These are phyloP conservation scores for Drosophila dives DNA, from an alignment of 2,888 invertebrate genomes.

Conservation along the genomic window DNA sequence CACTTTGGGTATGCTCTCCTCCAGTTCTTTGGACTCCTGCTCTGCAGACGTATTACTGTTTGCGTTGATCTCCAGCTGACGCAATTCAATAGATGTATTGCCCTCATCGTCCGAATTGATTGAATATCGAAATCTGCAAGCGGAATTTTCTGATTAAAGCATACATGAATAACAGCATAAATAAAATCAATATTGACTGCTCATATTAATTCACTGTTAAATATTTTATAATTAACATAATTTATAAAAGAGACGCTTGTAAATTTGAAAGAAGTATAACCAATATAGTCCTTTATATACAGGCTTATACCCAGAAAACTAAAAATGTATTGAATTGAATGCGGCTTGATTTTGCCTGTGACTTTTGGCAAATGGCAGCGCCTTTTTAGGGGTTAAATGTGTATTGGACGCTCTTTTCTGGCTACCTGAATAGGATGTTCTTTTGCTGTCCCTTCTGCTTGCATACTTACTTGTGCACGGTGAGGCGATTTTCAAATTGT, in stretches of 20 bases:
- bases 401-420: slow-evolving; percentile 8
- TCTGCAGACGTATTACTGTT: slow-evolving; percentile 2
- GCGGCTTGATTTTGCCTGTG: slow-evolving; percentile 11
- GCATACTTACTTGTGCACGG: slow-evolving; percentile 82
- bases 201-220: neutral
- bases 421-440: slow-evolving; percentile 45
- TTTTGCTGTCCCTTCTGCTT: neutral
- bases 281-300: neutral
- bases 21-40: slow-evolving; percentile 24
- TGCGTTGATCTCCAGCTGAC: slow-evolving; percentile 33
- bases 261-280: neutral
- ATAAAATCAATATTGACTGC: neutral
- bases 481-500: slow-evolving; percentile 70
- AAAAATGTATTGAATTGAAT: neutral
- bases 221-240: neutral
- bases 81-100: slow-evolving; percentile 72
- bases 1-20: slow-evolving; percentile 67
- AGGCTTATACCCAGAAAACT: neutral
- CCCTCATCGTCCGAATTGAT: slow-evolving; percentile 81
- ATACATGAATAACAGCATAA: neutral
- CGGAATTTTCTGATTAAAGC: neutral
- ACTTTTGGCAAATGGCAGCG: slow-evolving; percentile 17
- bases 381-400: slow-evolving; percentile 47
- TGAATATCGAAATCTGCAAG: slow-evolving; percentile 78
- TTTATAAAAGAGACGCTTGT: neutral